phyloP scores from a whole-genome alignment of 2,113 vertebrate genomes.

The Irena cyanogastra region DNA sequence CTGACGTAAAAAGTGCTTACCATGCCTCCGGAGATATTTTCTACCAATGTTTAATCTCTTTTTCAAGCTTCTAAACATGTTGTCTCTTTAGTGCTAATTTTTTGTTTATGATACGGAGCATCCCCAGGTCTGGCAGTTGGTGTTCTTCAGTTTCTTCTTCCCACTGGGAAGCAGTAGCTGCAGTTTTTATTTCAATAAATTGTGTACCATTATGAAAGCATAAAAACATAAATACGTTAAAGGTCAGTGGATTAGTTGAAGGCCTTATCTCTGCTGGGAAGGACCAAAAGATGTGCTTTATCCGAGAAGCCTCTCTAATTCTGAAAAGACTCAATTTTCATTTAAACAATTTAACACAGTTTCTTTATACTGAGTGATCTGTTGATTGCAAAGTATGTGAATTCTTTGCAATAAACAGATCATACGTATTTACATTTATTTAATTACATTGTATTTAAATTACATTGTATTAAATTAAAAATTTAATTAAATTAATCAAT shows the following conservation, averaged over 20 bases:
- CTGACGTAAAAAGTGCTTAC: background rate
- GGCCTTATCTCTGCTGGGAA: background rate
- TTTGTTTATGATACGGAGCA: background rate
- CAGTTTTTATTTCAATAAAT: background rate
- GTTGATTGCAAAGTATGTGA: background rate
- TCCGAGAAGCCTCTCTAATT: background rate
- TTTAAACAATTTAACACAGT: background rate
- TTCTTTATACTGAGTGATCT: background rate
- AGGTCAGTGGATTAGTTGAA: background rate
- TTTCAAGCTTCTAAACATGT: background rate
- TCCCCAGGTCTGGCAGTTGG: background rate
- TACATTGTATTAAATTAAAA: too few species aligned
- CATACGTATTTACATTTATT: background rate
- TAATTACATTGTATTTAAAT: background rate
- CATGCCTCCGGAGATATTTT: fast-evolving
- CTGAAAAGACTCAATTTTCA: background rate
- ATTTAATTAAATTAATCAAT: too few species aligned
- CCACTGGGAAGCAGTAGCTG: background rate
- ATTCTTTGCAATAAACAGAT: background rate
- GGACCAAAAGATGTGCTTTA: background rate
- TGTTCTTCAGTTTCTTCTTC: background rate
- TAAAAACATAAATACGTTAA: background rate
- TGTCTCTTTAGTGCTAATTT: background rate
- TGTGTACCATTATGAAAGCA: background rate
- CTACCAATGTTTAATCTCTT: background rate